Conservation (phyloP, 2,113 vertebrate genomes). For the Sylvilagus bachmani region DNA sequence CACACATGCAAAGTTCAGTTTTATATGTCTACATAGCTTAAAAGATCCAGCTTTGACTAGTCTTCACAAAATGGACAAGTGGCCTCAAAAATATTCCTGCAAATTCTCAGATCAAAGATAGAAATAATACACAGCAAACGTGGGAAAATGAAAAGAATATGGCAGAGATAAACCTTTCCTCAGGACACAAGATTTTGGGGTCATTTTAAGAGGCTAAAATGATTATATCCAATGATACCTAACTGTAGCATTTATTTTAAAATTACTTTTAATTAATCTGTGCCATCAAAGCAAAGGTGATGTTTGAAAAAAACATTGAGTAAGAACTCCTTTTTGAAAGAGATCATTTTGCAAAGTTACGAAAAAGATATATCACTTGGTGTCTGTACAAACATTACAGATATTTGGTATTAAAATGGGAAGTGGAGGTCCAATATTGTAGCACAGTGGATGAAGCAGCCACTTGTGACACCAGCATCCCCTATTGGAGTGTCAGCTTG, state of each 20-base stretch:
- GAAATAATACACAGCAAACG: neutral
- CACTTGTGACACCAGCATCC: too few relatives aligned
- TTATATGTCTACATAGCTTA: neutral
- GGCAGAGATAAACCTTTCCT: neutral
- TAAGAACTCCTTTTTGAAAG: slow-evolving; percentile 5
- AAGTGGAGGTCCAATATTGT: neutral
- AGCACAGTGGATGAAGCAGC: too few relatives aligned
- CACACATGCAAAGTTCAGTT: neutral
- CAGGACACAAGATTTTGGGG: neutral
- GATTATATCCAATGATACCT: neutral
- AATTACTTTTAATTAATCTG: neutral
- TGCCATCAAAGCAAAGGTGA: neutral
- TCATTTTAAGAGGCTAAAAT: neutral
- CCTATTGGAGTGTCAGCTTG: too few relatives aligned
- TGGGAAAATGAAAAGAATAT: neutral
- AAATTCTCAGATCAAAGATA: neutral
- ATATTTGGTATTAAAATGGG: neutral
- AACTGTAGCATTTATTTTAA: neutral
- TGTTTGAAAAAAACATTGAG: neutral
- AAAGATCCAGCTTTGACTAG: neutral
- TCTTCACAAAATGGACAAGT: neutral
- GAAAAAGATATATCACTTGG: neutral
- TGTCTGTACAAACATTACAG: neutral
- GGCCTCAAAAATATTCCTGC: slow-evolving; percentile 4
- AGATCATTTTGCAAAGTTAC: neutral